These are phyloP conservation scores for Lithobates pipiens DNA, from an alignment of 2,797 vertebrate species.

Conservation along the genomic window DNA sequence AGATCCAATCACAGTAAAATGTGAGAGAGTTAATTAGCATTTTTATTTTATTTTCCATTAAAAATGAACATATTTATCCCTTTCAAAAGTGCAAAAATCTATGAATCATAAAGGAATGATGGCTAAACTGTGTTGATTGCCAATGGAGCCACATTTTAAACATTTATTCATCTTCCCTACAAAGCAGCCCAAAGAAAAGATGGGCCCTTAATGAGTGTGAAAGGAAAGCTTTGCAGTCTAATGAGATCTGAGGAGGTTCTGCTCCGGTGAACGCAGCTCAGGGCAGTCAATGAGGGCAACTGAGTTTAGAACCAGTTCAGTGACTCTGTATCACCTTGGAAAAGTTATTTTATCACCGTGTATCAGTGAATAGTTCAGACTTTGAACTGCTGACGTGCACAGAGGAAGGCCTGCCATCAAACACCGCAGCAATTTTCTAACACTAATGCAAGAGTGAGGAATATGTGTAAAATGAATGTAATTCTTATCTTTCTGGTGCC, in stretches of 20 bases:
- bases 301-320: conserved; percentile 53
- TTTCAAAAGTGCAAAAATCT: no score
- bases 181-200: no score
- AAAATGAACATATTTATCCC: no score
- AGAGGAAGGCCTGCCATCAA: conserved; percentile 1
- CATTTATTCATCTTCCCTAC: no score
- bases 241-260: conserved; percentile 11
- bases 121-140: no score
- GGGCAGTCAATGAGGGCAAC: neutral
- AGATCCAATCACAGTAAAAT: no score
- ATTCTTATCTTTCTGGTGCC: conserved; percentile 3
- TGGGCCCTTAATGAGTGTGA: neutral
- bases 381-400: conserved; percentile 20
- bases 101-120: no score
- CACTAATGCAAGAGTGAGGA: neutral
- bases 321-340: conserved; percentile 52
- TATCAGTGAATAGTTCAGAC: conserved; percentile 43
- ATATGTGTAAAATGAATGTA: neutral
- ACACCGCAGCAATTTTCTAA: neutral
- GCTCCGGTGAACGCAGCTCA: conserved; percentile 7
- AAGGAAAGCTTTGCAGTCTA: conserved; percentile 1
- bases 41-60: no score
- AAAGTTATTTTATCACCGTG: conserved; percentile 31
- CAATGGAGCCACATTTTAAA: no score
- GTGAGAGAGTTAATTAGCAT: no score